Conservation (phyloP, 2,888 invertebrate species). For the Ctena decussata region DNA sequence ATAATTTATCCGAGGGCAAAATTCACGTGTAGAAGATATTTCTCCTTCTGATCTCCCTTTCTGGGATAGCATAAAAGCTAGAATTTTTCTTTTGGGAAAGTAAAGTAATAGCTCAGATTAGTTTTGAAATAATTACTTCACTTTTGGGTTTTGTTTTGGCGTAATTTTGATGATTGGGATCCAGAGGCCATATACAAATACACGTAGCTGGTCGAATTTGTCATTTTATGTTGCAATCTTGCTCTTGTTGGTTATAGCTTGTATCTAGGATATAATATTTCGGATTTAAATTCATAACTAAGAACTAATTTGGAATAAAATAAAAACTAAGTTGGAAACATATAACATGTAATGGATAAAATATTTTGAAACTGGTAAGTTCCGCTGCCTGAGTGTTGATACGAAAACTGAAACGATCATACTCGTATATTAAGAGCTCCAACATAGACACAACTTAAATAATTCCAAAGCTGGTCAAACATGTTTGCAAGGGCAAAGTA, state of each 20-base stretch:
- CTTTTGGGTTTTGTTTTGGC: slow-evolving; percentile 55
- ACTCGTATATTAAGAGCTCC: no score
- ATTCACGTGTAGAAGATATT: background rate
- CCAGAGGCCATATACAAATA: slow-evolving; percentile 14
- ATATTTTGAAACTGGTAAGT: background rate
- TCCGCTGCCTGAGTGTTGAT: no score
- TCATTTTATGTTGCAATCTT: background rate
- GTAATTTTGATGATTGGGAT: slow-evolving; percentile 48
- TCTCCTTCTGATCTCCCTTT: background rate
- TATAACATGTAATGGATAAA: background rate
- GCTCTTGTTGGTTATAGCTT: background rate
- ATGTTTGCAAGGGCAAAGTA: no score
- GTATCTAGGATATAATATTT: background rate
- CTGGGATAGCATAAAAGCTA: slow-evolving; percentile 42
- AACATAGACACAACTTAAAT: no score
- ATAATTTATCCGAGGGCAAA: slow-evolving; percentile 8
- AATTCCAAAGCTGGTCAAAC: no score
- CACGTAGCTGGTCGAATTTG: background rate
- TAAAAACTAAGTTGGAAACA: background rate
- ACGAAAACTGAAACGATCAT: no score
- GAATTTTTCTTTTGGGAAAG: slow-evolving; percentile 63
- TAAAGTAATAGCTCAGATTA: slow-evolving; percentile 57
- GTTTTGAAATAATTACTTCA: slow-evolving; percentile 61
- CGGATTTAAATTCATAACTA: background rate
- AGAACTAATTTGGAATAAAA: background rate